These are phyloP conservation scores for Phrynocephalus versicolor DNA, from an alignment of 2,113 vertebrate genomes.

Conservation along the genomic window DNA sequence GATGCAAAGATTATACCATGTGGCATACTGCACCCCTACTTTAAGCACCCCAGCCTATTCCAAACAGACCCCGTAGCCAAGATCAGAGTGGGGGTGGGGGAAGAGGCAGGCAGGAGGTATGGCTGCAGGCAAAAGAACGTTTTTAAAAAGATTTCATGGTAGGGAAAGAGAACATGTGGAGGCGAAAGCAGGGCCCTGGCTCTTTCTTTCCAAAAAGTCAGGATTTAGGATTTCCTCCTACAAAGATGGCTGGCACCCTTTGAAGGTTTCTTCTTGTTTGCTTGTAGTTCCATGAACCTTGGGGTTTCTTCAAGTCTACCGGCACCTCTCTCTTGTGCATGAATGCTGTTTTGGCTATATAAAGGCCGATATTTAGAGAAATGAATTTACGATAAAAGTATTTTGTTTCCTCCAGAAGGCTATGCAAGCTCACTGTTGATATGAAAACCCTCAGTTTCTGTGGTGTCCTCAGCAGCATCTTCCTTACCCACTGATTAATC, in stretches of 20 bases:
- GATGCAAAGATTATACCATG: no score
- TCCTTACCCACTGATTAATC: conserved; percentile 18
- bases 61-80: no score
- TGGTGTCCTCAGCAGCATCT: not conserved
- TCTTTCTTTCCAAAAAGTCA: no score
- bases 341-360: not conserved
- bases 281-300: not conserved
- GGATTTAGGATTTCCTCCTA: not conserved
- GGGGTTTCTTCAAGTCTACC: not conserved
- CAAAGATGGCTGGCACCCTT: not conserved
- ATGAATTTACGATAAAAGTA: not conserved
- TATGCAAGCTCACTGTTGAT: not conserved
- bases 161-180: no score
- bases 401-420: not conserved
- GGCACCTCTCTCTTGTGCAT: not conserved
- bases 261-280: not conserved
- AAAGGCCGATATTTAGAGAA: not conserved
- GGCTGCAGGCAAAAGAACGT: no score
- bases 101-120: no score
- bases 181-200: no score
- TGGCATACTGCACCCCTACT: no score
- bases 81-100: no score
- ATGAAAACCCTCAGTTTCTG: fast-evolving
- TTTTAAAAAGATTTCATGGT: no score
- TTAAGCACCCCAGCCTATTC: no score